Percentiles rank a stretch among this genome's conserved stretches.
phyloP scores from a whole-genome alignment of 2,888 invertebrate species.

The Drosophila kuntzei region DNA sequence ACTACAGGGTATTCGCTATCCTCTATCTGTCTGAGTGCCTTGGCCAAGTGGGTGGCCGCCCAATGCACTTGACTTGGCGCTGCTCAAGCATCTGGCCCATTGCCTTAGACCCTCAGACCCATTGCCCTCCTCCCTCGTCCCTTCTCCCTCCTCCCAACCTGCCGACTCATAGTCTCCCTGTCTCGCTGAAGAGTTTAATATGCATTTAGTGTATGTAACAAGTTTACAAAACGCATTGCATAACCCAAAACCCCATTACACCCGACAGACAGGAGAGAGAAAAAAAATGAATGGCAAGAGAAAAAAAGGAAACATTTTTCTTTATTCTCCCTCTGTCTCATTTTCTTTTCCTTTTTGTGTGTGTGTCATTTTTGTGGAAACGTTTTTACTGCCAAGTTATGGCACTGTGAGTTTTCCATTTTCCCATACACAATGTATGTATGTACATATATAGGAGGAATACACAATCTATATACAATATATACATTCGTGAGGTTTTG shows the following conservation, averaged over 20 bases:
- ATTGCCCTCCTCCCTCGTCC: background rate
- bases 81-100: slow-evolving; percentile 61
- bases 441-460: background rate
- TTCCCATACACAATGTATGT: slow-evolving; percentile 14
- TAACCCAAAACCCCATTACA: slow-evolving; percentile 37
- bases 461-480: background rate
- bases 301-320: slow-evolving; percentile 13
- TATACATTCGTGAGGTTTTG: background rate
- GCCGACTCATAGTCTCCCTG: background rate
- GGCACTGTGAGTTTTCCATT: slow-evolving; percentile 34
- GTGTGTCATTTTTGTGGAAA: slow-evolving; percentile 32
- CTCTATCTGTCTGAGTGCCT: slow-evolving; percentile 37
- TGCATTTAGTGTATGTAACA: slow-evolving; percentile 79
- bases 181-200: slow-evolving; percentile 70
- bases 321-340: background rate
- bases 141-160: background rate
- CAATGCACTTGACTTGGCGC: slow-evolving; percentile 76
- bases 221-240: slow-evolving; percentile 68
- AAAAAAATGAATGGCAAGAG: slow-evolving; percentile 1
- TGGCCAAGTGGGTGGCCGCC: slow-evolving; percentile 50
- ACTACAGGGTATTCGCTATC: no score
- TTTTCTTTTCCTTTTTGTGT: background rate
- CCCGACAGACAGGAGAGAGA: background rate
- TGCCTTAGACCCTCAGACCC: slow-evolving; percentile 26
- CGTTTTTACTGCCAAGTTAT: slow-evolving; percentile 25